A percentile compares a stretch with the other conserved stretches of the same genome.
Evolutionary conservation across 2,797 vertebrate species (phyloP).

Genomic region (Sus cebifrons): DNA sequence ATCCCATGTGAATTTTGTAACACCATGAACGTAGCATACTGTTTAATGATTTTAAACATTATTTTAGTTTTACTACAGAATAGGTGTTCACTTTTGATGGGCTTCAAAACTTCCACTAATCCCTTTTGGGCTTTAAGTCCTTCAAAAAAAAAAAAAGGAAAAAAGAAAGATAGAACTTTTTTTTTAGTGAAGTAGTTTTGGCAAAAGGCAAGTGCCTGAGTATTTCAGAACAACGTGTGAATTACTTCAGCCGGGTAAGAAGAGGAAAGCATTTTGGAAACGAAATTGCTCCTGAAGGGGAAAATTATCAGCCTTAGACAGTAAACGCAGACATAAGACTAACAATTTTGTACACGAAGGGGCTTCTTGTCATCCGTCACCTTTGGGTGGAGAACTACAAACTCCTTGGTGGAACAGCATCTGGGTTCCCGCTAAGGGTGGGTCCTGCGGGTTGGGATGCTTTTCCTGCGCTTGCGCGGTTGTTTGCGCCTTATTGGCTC

Average conservation of each 20-base stretch:
- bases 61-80: conserved; percentile 50
- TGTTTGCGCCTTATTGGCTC: neutral
- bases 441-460: neutral
- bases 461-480: neutral
- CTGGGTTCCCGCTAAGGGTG: neutral
- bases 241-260: neutral
- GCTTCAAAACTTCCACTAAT: conserved; percentile 53
- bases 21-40: neutral
- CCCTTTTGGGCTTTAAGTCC: conserved; percentile 30
- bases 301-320: neutral
- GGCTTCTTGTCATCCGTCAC: neutral
- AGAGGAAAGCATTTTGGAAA: neutral
- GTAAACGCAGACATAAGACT: neutral
- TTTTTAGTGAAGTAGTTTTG: conserved; percentile 53
- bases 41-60: conserved; percentile 7
- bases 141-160: neutral
- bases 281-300: neutral
- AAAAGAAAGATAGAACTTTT: neutral
- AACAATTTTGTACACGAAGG: neutral
- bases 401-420: neutral
- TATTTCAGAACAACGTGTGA: neutral
- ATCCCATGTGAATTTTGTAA: neutral
- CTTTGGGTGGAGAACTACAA: neutral
- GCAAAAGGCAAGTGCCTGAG: conserved; percentile 38
- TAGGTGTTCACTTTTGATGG: conserved; percentile 52